Evolutionary conservation across 2,113 vertebrate species (phyloP).

Genomic region (Calypte anna): DNA sequence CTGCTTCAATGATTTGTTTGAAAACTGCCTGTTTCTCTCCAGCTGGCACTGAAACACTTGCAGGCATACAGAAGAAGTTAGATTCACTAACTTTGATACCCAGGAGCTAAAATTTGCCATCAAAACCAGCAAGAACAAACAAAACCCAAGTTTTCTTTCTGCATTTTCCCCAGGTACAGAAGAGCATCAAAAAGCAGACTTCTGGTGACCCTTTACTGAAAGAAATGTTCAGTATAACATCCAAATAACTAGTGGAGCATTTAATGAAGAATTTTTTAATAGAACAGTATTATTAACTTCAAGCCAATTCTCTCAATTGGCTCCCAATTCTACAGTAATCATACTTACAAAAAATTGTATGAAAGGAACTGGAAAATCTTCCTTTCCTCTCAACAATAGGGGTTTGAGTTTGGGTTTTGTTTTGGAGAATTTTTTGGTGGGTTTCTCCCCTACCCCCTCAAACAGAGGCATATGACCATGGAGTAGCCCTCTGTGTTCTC

Average conservation of each 20-base stretch:
- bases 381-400: not conserved
- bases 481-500: not conserved
- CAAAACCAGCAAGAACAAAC: not conserved
- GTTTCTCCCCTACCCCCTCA: not conserved
- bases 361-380: not conserved
- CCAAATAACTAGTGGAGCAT: not conserved
- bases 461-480: not conserved
- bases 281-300: not conserved
- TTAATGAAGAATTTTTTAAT: not conserved
- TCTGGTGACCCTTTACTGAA: not conserved
- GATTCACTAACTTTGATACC: not conserved
- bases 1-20: not conserved
- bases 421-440: not conserved
- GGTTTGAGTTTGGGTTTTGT: not conserved
- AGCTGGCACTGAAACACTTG: not conserved
- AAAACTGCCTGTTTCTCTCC: not conserved
- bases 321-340: not conserved
- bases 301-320: not conserved
- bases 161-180: not conserved
- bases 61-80: not conserved
- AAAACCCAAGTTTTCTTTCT: not conserved
- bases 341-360: not conserved
- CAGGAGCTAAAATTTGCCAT: not conserved
- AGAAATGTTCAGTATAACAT: not conserved
- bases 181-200: not conserved